These are phyloP conservation scores for Pachycephala philippinensis DNA, from an alignment of 2,113 vertebrate species.

Conservation along the genomic window DNA sequence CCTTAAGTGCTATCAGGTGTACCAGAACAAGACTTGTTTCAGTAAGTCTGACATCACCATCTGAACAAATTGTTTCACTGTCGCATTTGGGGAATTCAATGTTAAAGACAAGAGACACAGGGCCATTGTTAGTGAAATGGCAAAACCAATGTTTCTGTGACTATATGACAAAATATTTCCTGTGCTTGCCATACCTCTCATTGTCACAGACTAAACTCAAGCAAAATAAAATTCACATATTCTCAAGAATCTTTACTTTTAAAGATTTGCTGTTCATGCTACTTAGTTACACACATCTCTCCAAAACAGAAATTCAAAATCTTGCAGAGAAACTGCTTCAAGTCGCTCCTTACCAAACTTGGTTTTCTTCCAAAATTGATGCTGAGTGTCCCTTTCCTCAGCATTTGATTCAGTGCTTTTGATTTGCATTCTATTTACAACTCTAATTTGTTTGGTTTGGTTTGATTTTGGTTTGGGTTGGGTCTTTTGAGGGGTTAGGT, in stretches of 20 bases:
- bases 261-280: background rate
- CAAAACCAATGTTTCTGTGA: background rate
- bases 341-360: background rate
- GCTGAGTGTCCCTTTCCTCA: background rate
- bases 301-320: background rate
- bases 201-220: background rate
- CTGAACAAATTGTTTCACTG: background rate
- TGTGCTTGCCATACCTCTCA: fast-evolving
- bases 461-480: background rate
- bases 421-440: background rate
- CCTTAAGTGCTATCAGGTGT: background rate
- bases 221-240: background rate
- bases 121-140: background rate
- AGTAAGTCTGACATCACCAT: background rate
- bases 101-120: background rate
- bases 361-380: background rate
- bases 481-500: background rate
- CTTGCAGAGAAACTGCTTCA: background rate
- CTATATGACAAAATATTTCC: background rate
- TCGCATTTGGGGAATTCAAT: background rate
- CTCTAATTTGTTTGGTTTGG: background rate
- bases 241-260: background rate
- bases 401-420: background rate
- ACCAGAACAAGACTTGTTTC: background rate
- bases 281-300: background rate